A percentile compares a stretch with the other conserved stretches of the same genome.
phyloP scores from a whole-genome alignment of 2,113 vertebrate species.

The Peucedramus taeniatus region DNA sequence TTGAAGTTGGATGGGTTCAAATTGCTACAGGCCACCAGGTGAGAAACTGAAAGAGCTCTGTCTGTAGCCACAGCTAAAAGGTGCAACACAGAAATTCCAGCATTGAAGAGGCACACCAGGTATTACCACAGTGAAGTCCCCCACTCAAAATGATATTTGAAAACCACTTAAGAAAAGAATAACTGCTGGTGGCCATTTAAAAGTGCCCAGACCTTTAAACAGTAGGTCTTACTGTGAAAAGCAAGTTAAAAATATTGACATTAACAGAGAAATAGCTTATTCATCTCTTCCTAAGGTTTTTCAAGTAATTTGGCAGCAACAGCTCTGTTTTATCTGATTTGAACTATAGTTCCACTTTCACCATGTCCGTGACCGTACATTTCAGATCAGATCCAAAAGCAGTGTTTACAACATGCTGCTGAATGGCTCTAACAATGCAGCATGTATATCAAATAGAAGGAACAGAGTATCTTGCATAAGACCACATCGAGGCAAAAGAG shows the following conservation, averaged over 20 bases:
- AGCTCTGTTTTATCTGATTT: neutral
- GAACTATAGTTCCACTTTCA: neutral
- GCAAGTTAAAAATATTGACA: neutral
- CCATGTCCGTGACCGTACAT: neutral
- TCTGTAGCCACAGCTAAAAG: neutral
- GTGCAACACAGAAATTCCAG: neutral
- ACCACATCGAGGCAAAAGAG: neutral
- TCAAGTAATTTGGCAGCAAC: neutral
- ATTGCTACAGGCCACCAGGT: neutral
- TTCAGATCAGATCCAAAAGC: neutral
- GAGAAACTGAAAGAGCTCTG: neutral
- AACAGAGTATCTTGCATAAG: slow-evolving; percentile 18
- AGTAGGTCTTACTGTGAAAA: neutral
- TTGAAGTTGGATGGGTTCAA: neutral
- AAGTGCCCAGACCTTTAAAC: neutral
- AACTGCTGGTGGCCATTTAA: slow-evolving; percentile 14
- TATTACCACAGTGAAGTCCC: neutral
- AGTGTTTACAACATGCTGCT: neutral
- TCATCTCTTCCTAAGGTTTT: neutral
- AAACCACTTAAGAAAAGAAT: neutral
- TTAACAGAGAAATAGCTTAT: neutral
- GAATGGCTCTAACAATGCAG: neutral
- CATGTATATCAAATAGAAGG: neutral
- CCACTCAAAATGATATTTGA: neutral
- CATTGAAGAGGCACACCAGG: neutral